Conservation (phyloP, 2,888 invertebrate species). For the Dryococelus australis region DNA sequence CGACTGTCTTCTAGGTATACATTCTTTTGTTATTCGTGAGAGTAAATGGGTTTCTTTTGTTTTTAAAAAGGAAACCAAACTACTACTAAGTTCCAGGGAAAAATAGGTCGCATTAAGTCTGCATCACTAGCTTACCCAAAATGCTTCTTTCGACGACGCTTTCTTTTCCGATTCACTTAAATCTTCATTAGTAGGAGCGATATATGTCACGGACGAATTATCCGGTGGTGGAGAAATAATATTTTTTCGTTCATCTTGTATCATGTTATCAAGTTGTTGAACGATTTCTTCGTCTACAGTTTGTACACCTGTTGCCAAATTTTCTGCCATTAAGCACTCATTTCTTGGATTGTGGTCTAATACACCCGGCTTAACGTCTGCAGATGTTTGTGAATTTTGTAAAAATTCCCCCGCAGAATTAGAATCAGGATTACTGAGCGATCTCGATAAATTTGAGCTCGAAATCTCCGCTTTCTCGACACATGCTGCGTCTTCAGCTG, state of each 20-base stretch:
- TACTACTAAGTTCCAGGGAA: not conserved
- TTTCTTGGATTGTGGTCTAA: not conserved
- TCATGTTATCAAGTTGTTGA: not conserved
- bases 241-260: no score
- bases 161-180: conserved; percentile 29
- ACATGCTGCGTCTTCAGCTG: conserved; percentile 25
- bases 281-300: not conserved
- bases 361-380: not conserved
- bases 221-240: no score
- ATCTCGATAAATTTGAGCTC: not conserved
- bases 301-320: not conserved
- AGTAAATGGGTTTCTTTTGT: not conserved
- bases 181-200: conserved; percentile 17
- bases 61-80: not conserved
- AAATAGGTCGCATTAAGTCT: conserved; percentile 7
- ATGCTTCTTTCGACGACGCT: conserved; percentile 35
- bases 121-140: conserved; percentile 37
- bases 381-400: not conserved
- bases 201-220: no score
- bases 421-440: not conserved
- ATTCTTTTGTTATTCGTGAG: not conserved
- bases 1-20: not conserved
- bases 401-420: not conserved
- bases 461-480: not conserved
- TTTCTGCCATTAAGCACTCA: not conserved